phyloP scores from a whole-genome alignment of 2,113 vertebrate species.

The Collichthys lucidus region DNA sequence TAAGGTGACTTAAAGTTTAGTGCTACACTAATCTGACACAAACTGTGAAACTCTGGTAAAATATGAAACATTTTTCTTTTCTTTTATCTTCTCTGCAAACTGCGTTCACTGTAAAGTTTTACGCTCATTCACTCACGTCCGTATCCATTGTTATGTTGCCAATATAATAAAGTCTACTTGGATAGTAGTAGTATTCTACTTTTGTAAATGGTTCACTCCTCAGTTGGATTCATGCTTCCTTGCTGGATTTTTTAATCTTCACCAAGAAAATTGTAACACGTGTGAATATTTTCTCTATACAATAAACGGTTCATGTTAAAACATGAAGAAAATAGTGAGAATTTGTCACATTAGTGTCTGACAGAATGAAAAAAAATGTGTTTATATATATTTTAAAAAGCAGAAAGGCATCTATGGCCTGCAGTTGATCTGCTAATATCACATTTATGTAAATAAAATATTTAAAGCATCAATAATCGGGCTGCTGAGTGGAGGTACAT shows the following conservation, averaged over 20 bases:
- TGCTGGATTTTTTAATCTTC: slow-evolving; percentile 15
- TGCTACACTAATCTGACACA: not conserved
- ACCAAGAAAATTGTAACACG: slow-evolving; percentile 4
- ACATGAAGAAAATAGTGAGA: not conserved
- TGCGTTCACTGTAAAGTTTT: slow-evolving; percentile 24
- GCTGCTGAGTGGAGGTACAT: not conserved
- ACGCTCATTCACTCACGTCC: not conserved
- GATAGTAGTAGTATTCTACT: slow-evolving; percentile 47
- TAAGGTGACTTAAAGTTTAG: not conserved
- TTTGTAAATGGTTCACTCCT: slow-evolving; percentile 24
- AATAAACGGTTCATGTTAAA: slow-evolving; percentile 64
- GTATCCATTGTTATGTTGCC: slow-evolving; percentile 13
- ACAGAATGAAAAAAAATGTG: not conserved
- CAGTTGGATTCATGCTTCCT: not conserved
- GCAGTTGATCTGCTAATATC: not conserved
- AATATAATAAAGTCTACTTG: slow-evolving; percentile 15
- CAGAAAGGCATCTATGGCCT: not conserved
- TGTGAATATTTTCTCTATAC: slow-evolving; percentile 55
- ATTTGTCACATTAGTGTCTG: not conserved
- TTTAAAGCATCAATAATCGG: not conserved
- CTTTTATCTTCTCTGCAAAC: slow-evolving; percentile 11
- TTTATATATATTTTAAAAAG: not conserved
- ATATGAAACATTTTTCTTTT: slow-evolving; percentile 32
- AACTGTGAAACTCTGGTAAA: slow-evolving; percentile 36
- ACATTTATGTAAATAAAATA: not conserved